These are phyloP conservation scores for Laothoe populi DNA, from an alignment of 2,888 invertebrate species.

Conservation along the genomic window DNA sequence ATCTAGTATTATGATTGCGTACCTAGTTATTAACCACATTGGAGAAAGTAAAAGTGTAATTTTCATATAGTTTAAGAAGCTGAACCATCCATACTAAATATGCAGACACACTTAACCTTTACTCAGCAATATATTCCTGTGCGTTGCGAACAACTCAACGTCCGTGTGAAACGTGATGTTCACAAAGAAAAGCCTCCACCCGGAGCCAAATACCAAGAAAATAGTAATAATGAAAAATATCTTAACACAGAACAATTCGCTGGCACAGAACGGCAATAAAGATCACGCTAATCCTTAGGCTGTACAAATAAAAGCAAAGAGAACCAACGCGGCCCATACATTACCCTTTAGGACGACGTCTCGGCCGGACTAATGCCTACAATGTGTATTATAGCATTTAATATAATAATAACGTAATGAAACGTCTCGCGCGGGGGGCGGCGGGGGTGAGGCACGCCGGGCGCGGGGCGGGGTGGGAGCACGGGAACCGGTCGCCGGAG, in stretches of 20 bases:
- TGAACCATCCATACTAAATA: neutral
- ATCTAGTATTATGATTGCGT: too few species aligned
- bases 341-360: slow-evolving; percentile 69
- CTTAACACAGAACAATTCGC: slow-evolving; percentile 63
- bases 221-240: slow-evolving; percentile 50
- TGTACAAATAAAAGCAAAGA: slow-evolving; percentile 65
- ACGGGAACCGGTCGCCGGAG: slow-evolving; percentile 80
- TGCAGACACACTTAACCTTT: neutral
- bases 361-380: slow-evolving; percentile 78
- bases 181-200: slow-evolving; percentile 47
- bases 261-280: slow-evolving; percentile 68
- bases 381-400: slow-evolving; percentile 84
- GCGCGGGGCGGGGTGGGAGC: slow-evolving; percentile 49
- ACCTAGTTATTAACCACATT: too few species aligned
- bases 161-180: slow-evolving; percentile 42
- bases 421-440: slow-evolving; percentile 71
- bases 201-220: slow-evolving; percentile 53
- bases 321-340: slow-evolving; percentile 53
- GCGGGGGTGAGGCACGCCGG: slow-evolving; percentile 45
- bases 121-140: neutral
- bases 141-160: neutral
- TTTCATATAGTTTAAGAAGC: neutral
- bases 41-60: too few species aligned
- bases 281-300: slow-evolving; percentile 65
- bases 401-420: slow-evolving; percentile 85